Base-by-base conservation (phyloP, 2,113 vertebrate genomes). In the Pelodiscus sinensis region DNA sequence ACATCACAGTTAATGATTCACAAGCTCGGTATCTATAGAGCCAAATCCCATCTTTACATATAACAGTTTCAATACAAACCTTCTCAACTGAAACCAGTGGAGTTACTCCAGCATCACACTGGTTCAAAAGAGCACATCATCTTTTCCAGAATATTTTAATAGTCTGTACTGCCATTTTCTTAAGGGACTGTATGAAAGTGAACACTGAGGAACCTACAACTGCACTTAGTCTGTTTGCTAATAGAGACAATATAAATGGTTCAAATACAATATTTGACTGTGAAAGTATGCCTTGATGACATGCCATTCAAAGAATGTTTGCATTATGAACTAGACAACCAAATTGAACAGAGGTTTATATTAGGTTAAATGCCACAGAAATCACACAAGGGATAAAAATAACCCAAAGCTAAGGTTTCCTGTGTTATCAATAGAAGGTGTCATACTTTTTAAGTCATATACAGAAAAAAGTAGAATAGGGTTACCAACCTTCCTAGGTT, bases 241-340 rank as follows among this genome's bases (percentile, higher is more conserved):
- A 68, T 1, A n/a, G 29, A 15, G 19, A 13, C 62, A 54, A 5
- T 0, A 1, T 14, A 5, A 8, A 31, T 52, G 24, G 27, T 1
- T 58, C 44, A n/a, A 60, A 44, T 6, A 50, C 44, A 25, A 4
- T 21, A 16, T 38, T 3, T 22, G 75, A 51, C 83, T 1, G 1
- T 38, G 9, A 31, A 92, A 75, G 29, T 1, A 38, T 35, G 57
- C 9, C 9, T n/a, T 54, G 18, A 19, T 22, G 22, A 65, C n/a
- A 52, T 75, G 15, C 13, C 62, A 9, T 54, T 80, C 50, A 24
- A 22, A 80, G 15, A 86, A 84, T 14, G 29, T 54, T 9, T 6
- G 13, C 4, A 52, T 38, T n/a, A 35, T 65, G 25, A 91, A 88
- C 3, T 50, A 54, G 6, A 57, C 81, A 35, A 12, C 83, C 11